These are phyloP conservation scores for Pemphigus obesinymphae DNA, from an alignment of 1,140 invertebrate genomes.

Conservation along the genomic window DNA sequence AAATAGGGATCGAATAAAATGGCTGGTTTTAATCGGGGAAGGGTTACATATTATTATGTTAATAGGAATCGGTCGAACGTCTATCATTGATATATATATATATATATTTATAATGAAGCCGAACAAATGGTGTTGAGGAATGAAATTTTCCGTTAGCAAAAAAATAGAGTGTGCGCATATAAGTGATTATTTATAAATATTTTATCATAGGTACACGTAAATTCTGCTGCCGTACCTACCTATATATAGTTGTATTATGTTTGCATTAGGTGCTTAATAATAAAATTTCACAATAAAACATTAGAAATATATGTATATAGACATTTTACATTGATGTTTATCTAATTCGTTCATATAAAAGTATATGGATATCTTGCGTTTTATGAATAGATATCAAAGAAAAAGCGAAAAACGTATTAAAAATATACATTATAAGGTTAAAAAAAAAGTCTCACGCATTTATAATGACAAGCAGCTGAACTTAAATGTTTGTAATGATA, in stretches of 20 bases:
- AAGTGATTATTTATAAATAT: background rate
- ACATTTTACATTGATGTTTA: background rate
- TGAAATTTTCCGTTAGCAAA: background rate
- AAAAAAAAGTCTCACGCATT: background rate
- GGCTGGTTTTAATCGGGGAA: background rate
- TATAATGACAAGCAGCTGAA: background rate
- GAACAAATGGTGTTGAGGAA: background rate
- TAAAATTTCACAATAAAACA: background rate
- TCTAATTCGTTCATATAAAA: background rate
- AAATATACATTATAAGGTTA: background rate
- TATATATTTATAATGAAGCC: background rate
- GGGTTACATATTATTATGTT: conserved; percentile 5
- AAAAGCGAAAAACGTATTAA: background rate
- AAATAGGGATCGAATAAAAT: conserved; percentile 23
- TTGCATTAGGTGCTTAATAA: background rate
- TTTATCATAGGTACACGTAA: background rate
- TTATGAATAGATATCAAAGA: background rate
- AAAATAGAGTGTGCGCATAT: background rate
- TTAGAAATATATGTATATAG: background rate
- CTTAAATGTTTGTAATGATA: background rate
- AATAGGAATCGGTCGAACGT: background rate
- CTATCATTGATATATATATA: background rate
- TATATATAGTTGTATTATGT: background rate
- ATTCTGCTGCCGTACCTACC: no score
- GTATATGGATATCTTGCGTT: background rate